phyloP scores from a whole-genome alignment of 2,113 vertebrate genomes.

The Chaenocephalus aceratus region DNA sequence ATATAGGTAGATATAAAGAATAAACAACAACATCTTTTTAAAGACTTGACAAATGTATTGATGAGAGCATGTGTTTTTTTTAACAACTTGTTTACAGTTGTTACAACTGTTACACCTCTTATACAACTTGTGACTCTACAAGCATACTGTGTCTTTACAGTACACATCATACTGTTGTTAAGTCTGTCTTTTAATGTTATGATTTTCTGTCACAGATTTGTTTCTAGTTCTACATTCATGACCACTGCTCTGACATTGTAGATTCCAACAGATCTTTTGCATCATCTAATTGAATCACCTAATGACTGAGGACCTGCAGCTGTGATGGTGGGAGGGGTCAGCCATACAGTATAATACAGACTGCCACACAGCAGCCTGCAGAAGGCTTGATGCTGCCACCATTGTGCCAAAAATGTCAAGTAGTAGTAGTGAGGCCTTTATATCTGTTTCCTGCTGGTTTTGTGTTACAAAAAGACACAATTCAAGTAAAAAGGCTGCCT shows the following conservation, averaged over 20 bases:
- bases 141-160: neutral
- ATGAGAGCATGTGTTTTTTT: neutral
- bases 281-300: conserved; percentile 20
- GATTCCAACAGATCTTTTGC: neutral
- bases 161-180: neutral
- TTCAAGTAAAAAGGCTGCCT: neutral
- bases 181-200: neutral
- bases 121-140: neutral
- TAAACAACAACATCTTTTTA: too few relatives aligned
- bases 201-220: neutral
- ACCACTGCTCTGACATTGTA: neutral
- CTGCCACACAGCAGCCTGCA: neutral
- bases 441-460: neutral
- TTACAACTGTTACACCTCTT: neutral
- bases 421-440: neutral
- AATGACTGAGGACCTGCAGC: conserved; percentile 32
- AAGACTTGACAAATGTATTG: too few relatives aligned
- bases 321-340: conserved; percentile 2
- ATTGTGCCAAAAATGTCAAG: neutral
- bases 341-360: neutral
- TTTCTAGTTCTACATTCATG: neutral
- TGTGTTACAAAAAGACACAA: neutral
- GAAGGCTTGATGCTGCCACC: neutral
- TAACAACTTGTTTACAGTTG: neutral
- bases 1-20: too few relatives aligned